Conservation (phyloP, 2,113 vertebrate species). For the Psephotus haematonotus region DNA sequence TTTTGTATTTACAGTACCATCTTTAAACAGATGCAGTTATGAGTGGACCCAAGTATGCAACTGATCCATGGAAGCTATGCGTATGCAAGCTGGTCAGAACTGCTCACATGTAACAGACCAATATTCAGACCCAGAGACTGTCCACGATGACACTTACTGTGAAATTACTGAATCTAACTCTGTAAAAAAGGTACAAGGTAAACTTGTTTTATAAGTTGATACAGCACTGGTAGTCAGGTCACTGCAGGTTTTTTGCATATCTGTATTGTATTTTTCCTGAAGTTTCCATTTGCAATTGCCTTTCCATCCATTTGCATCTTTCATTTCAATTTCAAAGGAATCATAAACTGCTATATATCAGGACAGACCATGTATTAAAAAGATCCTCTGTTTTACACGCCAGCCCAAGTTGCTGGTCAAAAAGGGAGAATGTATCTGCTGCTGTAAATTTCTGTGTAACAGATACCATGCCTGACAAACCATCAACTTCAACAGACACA, state of each 20-base stretch:
- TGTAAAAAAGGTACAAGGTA: not conserved
- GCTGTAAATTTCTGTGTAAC: constrained; percentile 46
- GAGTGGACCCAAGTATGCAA: not conserved
- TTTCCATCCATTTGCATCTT: not conserved
- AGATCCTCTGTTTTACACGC: not conserved
- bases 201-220: not conserved
- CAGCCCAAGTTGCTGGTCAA: constrained; percentile 45
- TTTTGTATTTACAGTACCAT: not conserved
- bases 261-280: not conserved
- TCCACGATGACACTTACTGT: not conserved
- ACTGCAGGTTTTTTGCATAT: not conserved
- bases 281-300: not conserved
- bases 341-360: not conserved
- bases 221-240: not conserved
- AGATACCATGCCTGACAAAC: constrained; percentile 68
- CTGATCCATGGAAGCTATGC: not conserved
- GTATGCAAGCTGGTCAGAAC: not conserved
- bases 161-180: not conserved
- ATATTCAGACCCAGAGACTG: not conserved
- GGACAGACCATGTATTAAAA: not conserved
- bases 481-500: constrained; percentile 66
- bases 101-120: not conserved
- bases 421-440: constrained; percentile 34
- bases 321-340: not conserved
- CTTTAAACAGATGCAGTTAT: not conserved